Percentiles rank a stretch among this genome's conserved stretches.
phyloP scores from a whole-genome alignment of 1,140 invertebrate species.

The Geopemphigus sp. region DNA sequence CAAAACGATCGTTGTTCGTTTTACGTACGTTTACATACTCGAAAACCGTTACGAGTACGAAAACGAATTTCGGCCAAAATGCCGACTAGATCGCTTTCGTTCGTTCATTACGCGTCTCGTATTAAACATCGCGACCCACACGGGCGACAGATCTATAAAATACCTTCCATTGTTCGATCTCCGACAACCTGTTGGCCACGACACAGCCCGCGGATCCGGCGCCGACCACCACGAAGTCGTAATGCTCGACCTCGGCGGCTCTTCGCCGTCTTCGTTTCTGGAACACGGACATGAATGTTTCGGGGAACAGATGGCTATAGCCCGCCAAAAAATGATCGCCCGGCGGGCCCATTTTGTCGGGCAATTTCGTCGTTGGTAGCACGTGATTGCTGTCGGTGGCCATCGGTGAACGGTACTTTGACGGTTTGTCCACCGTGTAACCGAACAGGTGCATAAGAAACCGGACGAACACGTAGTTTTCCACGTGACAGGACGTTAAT shows the following conservation, averaged over 20 bases:
- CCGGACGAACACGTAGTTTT: constrained; percentile 61
- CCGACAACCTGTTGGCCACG: constrained; percentile 52
- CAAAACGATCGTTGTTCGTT: no score
- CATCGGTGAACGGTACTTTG: neutral
- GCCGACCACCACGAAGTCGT: constrained; percentile 63
- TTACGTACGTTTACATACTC: no score
- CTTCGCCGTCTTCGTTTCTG: constrained; percentile 15
- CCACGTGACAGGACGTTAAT: constrained; percentile 59
- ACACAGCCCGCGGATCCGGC: constrained; percentile 55
- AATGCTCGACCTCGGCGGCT: constrained; percentile 51
- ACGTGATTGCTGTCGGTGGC: neutral
- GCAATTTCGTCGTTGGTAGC: neutral
- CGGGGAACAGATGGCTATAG: constrained; percentile 49
- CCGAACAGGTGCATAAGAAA: constrained; percentile 62
- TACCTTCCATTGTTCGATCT: constrained; percentile 52
- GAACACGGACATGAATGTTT: constrained; percentile 47
- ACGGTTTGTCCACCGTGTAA: constrained; percentile 56
- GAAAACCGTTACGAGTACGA: no score
- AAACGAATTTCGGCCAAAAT: no score
- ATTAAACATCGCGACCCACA: no score
- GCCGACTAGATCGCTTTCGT: no score
- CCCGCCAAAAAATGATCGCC: constrained; percentile 45
- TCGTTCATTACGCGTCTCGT: no score
- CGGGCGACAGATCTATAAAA: no score
- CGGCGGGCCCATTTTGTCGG: neutral